Percentiles rank a stretch among this genome's conserved stretches.
These are phyloP conservation scores for Tenualosa thibaudeaui DNA, from an alignment of 2,797 vertebrate species.

Conservation along the genomic window DNA sequence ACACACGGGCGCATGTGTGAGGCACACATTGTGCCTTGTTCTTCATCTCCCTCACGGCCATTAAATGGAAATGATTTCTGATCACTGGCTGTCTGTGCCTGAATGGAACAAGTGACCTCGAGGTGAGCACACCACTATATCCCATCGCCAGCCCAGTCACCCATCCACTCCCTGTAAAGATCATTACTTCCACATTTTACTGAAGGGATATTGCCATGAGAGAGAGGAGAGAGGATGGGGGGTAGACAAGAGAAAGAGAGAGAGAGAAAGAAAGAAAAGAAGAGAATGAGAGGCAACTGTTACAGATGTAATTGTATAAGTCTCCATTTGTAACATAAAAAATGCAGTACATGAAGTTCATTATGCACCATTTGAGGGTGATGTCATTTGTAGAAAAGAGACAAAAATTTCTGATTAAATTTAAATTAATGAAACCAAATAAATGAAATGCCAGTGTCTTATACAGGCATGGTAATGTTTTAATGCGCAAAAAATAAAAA, in stretches of 20 bases:
- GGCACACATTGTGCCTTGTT: conserved; percentile 44
- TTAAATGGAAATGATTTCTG: conserved; percentile 68
- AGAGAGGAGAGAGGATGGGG: background rate
- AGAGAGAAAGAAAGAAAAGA: background rate
- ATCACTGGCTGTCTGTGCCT: conserved; percentile 60
- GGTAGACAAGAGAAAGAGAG: background rate
- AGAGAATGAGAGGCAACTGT: background rate
- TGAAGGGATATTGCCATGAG: conserved; percentile 56
- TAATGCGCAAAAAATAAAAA: background rate
- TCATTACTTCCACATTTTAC: conserved; percentile 71
- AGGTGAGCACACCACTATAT: conserved; percentile 63
- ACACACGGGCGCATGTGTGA: background rate
- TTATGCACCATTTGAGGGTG: background rate
- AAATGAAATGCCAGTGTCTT: background rate
- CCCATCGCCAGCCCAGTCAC: conserved; percentile 60
- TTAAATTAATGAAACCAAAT: background rate
- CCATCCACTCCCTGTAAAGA: conserved; percentile 66
- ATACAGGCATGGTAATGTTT: background rate
- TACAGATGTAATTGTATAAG: background rate
- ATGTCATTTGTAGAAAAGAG: background rate
- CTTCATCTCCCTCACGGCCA: conserved; percentile 48
- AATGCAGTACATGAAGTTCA: conserved; percentile 1
- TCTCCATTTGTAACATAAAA: background rate
- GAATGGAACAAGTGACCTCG: conserved; percentile 68
- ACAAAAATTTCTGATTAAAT: background rate